phyloP scores from a whole-genome alignment of 2,113 vertebrate genomes.

The Apteryx owenii region DNA sequence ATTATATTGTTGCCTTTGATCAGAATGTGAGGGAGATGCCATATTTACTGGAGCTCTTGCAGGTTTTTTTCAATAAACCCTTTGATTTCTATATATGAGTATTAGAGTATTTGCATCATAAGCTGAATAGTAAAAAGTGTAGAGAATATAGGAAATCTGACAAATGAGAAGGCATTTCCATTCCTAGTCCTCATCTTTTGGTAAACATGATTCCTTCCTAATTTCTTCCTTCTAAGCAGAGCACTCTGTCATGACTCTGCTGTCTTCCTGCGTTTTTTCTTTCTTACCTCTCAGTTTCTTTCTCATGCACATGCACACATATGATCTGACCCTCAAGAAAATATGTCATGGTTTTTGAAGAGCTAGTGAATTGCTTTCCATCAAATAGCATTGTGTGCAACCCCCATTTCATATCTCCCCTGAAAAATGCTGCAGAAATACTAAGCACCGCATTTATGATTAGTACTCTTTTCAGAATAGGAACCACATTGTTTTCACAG shows the following conservation, averaged over 20 bases:
- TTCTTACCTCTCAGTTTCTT: background rate
- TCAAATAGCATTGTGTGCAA: background rate
- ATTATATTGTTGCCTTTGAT: conserved; percentile 34
- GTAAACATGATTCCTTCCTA: background rate
- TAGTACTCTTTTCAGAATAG: background rate
- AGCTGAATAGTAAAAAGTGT: background rate
- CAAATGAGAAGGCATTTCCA: background rate
- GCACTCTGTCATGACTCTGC: background rate
- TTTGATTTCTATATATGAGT: conserved; percentile 1
- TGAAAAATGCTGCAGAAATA: background rate
- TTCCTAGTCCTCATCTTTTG: background rate
- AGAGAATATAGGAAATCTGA: background rate
- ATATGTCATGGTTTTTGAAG: background rate
- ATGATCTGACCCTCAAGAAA: background rate
- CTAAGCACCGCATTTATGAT: background rate
- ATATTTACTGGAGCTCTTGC: background rate
- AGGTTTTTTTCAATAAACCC: background rate
- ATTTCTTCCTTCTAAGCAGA: background rate
- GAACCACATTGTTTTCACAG: background rate
- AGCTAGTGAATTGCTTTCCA: background rate
- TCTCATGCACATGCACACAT: background rate
- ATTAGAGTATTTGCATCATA: background rate
- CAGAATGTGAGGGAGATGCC: background rate
- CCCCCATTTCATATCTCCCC: too few relatives aligned
- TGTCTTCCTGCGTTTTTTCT: background rate